These are phyloP conservation scores for Loxodonta africana DNA, from an alignment of 2,113 vertebrate species.

Conservation along the genomic window DNA sequence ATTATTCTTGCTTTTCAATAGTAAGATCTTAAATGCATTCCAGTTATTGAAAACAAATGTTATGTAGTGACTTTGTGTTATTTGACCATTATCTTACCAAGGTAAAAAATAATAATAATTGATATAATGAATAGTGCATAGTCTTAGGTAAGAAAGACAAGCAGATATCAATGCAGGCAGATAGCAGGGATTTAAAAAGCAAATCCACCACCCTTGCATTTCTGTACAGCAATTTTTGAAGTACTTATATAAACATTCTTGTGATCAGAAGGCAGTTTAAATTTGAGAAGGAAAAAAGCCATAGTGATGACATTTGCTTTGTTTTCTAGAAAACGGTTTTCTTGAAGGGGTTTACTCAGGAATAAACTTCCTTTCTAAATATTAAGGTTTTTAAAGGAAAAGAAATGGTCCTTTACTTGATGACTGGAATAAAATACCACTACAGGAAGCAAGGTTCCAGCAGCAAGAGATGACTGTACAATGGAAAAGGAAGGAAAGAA, in stretches of 20 bases:
- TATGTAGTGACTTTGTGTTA: not conserved
- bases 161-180: not conserved
- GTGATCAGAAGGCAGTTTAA: constrained; percentile 24
- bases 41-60: not conserved
- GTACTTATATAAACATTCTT: constrained; percentile 15
- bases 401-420: not conserved
- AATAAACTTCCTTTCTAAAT: constrained; percentile 55
- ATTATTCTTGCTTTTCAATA: not conserved
- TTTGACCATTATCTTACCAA: constrained; percentile 19
- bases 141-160: not conserved
- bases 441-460: not conserved
- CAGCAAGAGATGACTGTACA: not conserved
- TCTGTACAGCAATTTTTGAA: not conserved
- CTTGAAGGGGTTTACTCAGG: not conserved
- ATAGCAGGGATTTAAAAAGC: not conserved
- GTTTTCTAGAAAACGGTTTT: constrained; percentile 55
- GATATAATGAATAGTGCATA: not conserved
- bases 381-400: constrained; percentile 28
- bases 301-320: not conserved
- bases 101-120: not conserved
- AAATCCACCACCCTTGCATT: not conserved
- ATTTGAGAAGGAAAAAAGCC: not conserved
- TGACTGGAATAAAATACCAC: not conserved
- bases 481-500: not conserved
- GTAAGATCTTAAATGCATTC: not conserved